Base-by-base conservation (phyloP, 2,888 invertebrate species). In the Xylota segnis region DNA sequence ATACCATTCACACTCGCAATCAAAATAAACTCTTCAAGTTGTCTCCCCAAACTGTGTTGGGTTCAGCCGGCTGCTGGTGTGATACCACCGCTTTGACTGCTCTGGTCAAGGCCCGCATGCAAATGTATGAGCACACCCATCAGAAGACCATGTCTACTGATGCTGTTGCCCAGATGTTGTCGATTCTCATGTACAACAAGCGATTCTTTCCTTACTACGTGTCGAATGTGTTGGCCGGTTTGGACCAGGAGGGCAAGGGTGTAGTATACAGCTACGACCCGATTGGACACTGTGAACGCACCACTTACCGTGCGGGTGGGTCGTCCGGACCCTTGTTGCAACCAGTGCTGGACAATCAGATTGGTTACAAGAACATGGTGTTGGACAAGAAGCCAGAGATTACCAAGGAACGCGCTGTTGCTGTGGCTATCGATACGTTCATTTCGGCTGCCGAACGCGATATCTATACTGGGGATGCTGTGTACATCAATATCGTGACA, bases 141-240 rank as follows among this genome's bases (percentile, higher is more conserved):
- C 96, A 97, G 90, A 98, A 97, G 92, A 94, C 95, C 0, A 99
- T 99, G 97, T 94, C 96, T 0, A 97, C 99, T 0, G 95, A 96
- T 68, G 98, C 99, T 1, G 95, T 97, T 4, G 98, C 99, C 3
- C 98, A 99, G 92, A 97, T 99, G 97, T 93, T 99, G 14, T 97
- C 99, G 0, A 98, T 98, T 4, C 96, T 98, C 94, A 94, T 99
- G 89, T 99, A 99, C 91, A 97, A 98, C 92, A 97, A 98, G 89
- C 95, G 99, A 75, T 99, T 99, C 93, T 99, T 99, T 93, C 99
- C 99, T 0, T 99, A 99, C 92, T 99, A 99, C 91, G 96, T 99
- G 23, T 97, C 97, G 32, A 99, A 98, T 91, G 95, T 99, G 58
- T 93, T 99, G 71, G 99, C 97, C 65, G 99, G 99, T 0, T 91